These are phyloP conservation scores for Lerista edwardsae DNA, from an alignment of 2,797 vertebrate genomes.

Conservation along the genomic window DNA sequence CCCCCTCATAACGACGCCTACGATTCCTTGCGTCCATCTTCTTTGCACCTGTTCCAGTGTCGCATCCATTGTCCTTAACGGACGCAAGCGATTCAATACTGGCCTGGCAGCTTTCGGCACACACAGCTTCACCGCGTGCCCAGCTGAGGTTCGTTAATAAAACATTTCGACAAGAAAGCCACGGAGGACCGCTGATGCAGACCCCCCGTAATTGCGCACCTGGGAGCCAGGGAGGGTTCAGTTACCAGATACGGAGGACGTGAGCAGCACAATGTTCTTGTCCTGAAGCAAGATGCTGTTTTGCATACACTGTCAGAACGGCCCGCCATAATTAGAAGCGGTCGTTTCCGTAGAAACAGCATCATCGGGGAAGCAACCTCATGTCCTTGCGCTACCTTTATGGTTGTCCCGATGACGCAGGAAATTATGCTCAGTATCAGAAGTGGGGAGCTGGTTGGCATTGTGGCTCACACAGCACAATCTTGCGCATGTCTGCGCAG, in stretches of 20 bases:
- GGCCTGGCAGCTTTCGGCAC: not conserved
- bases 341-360: slow-evolving; percentile 33
- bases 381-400: slow-evolving; percentile 15
- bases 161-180: not conserved
- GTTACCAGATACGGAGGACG: not conserved
- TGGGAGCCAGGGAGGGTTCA: not conserved
- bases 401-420: not conserved
- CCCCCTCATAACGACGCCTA: too few species aligned
- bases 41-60: not conserved
- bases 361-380: not conserved
- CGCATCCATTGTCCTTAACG: too few species aligned
- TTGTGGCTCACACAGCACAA: too few species aligned
- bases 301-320: slow-evolving; percentile 21
- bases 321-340: slow-evolving; percentile 24
- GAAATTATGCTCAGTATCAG: slow-evolving; percentile 1
- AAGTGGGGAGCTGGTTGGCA: not conserved
- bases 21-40: not conserved
- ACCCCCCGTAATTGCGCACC: not conserved
- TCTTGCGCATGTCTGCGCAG: too few species aligned
- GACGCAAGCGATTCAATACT: too few species aligned
- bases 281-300: slow-evolving; percentile 13
- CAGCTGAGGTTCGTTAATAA: not conserved
- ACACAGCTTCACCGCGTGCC: too few species aligned
- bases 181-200: not conserved
- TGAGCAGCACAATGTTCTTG: not conserved